These are phyloP conservation scores for Exocentrus adspersus DNA, from an alignment of 2,888 invertebrate species.

Conservation along the genomic window DNA sequence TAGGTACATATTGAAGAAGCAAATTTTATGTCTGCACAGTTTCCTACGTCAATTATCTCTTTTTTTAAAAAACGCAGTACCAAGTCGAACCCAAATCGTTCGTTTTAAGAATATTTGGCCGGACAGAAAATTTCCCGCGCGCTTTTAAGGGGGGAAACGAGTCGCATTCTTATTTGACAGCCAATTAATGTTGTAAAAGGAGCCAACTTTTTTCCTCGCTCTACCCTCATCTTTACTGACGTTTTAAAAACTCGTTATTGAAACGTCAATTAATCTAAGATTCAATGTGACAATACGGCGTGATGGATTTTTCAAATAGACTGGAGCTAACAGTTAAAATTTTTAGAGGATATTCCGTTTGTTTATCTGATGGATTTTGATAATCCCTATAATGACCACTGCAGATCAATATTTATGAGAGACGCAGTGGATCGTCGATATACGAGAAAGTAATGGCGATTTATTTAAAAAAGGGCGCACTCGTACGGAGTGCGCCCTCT, in stretches of 20 bases:
- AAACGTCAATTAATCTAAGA: constrained; percentile 57
- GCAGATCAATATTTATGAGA: constrained; percentile 20
- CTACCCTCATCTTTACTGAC: constrained; percentile 52
- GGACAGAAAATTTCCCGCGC: constrained; percentile 4
- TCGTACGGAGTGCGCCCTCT: too few species aligned
- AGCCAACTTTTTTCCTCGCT: constrained; percentile 44
- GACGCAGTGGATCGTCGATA: background rate
- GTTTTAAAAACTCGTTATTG: constrained; percentile 59
- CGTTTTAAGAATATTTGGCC: background rate
- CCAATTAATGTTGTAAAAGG: constrained; percentile 52
- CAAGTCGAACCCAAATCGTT: too few species aligned
- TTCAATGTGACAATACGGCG: constrained; percentile 50
- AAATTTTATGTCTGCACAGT: too few species aligned
- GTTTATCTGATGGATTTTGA: constrained; percentile 44
- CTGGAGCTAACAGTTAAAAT: constrained; percentile 32
- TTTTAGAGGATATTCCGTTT: constrained; percentile 26
- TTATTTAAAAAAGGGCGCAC: too few species aligned
- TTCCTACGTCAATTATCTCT: too few species aligned
- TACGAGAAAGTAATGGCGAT: too few species aligned
- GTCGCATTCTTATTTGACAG: constrained; percentile 49
- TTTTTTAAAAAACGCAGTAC: too few species aligned
- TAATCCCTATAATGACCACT: constrained; percentile 37
- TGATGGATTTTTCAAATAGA: constrained; percentile 43
- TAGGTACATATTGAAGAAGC: background rate
- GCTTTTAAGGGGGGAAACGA: background rate